Base-by-base conservation (phyloP, 2,888 invertebrate species). In the Tethea ocularis region DNA sequence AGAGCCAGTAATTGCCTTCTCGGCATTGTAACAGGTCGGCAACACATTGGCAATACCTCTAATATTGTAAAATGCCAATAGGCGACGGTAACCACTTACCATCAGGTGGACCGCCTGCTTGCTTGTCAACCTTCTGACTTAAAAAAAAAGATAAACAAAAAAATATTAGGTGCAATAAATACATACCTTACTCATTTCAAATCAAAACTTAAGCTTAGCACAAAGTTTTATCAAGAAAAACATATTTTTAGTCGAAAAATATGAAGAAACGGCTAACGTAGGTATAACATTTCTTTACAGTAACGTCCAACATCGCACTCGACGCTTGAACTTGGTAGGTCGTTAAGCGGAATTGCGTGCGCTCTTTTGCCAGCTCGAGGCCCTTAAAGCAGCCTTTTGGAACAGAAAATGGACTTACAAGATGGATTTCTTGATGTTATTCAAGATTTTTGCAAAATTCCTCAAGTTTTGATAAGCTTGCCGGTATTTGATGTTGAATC, bases 381-480 rank as follows among this genome's bases (percentile, higher is more conserved):
- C n/a, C 38, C 38, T 57, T 58, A 51, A 54, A 26, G 57, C 58
- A 38, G 41, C 52, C 59, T 54, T 57, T 54, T 59, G 53, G 36
- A 57, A 59, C 36, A 53, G 41, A 41, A 57, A 52, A 52, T 54
- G 51, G 46, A 57, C 57, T 41, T 53, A 57, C 56, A 56, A 57
- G 38, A 51, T 24, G 24, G 51, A 46, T 51, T 52, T 53, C 13
- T 33, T 38, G 38, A 38, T 38, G 7, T 38, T n/a, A 38, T 38
- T 38, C 38, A 38, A 38, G 38, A 38, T 38, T 38, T 38, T 7
- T n/a, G 7, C 38, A 38, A n/a, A 38, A 1, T 33, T 33, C 2
- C 33, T 13, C 0, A 33, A 33, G 3, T 38, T 38, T 38, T 38
- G 38, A 38, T 38, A 38, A 38, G n/a, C 38, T 38, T 6, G n/a